Evolutionary conservation across 2,797 vertebrate species (phyloP).

Genomic region (Alosa sapidissima): DNA sequence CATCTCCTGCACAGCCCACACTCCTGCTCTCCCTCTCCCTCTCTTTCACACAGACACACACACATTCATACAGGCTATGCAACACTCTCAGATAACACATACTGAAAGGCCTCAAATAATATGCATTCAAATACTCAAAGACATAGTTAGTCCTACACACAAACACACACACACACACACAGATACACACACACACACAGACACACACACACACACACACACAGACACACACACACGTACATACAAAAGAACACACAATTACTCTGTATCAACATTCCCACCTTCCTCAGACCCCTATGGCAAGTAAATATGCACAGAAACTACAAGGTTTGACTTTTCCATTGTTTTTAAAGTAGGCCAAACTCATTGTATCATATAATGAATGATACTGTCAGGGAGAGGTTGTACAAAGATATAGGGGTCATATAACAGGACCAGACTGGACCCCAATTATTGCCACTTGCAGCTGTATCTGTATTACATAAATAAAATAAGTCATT

Average conservation of each 20-base stretch:
- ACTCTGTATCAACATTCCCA: slow-evolving; percentile 37
- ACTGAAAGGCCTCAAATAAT: slow-evolving; percentile 41
- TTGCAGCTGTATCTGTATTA: background rate
- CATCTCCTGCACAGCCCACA: slow-evolving; percentile 22
- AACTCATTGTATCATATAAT: slow-evolving; percentile 65
- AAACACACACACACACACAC: slow-evolving; percentile 42
- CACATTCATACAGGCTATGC: slow-evolving; percentile 30
- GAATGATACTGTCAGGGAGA: slow-evolving; percentile 52
- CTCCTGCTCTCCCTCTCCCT: background rate
- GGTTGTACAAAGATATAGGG: slow-evolving; percentile 3
- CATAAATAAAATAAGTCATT: background rate
- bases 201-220: too few species aligned
- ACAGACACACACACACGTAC: slow-evolving; percentile 5
- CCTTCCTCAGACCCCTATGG: slow-evolving; percentile 61
- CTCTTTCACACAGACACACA: background rate
- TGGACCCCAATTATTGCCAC: background rate
- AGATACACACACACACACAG: background rate
- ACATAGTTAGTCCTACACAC: slow-evolving; percentile 42
- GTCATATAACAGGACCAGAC: background rate
- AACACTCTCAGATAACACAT: slow-evolving; percentile 44
- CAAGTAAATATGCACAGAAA: slow-evolving; percentile 67
- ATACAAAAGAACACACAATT: background rate
- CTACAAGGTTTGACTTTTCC: slow-evolving; percentile 67
- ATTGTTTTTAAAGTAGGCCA: slow-evolving; percentile 69
- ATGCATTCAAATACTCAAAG: slow-evolving; percentile 40